These are phyloP conservation scores for Aldrovandia affinis DNA, from an alignment of 2,797 vertebrate species.

Conservation along the genomic window DNA sequence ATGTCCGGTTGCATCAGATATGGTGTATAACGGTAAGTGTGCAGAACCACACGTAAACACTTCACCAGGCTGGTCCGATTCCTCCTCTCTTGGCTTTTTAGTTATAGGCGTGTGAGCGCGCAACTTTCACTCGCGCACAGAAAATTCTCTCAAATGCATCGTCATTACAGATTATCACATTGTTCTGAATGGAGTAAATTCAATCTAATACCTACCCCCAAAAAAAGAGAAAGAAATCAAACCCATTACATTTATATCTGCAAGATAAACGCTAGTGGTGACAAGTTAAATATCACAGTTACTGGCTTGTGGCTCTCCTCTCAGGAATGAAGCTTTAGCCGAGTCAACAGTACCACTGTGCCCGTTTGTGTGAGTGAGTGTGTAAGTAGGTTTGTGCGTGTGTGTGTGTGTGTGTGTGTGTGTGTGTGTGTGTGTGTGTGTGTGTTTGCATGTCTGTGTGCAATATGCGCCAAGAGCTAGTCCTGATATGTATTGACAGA, in stretches of 20 bases:
- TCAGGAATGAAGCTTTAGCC: neutral
- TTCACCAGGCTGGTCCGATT: too few species aligned
- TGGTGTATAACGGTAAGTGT: neutral
- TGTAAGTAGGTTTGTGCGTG: neutral
- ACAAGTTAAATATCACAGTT: slow-evolving; percentile 10
- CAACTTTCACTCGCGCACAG: neutral
- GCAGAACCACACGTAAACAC: slow-evolving; percentile 1
- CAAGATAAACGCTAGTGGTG: neutral
- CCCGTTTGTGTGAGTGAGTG: neutral
- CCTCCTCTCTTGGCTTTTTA: neutral
- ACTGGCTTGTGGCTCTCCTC: neutral
- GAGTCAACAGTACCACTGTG: neutral
- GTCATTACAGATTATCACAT: neutral
- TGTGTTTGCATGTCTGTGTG: neutral
- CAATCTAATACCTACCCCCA: neutral
- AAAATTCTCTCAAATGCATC: slow-evolving; percentile 4
- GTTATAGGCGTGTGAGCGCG: neutral
- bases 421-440: neutral
- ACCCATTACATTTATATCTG: neutral
- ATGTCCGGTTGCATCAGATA: slow-evolving; percentile 2
- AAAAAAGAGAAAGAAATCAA: neutral
- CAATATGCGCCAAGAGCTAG: neutral
- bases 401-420: neutral
- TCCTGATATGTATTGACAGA: neutral
- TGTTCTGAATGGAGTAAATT: slow-evolving; percentile 1